phyloP scores from a whole-genome alignment of 2,797 vertebrate genomes.

The Meriones psammophilus region DNA sequence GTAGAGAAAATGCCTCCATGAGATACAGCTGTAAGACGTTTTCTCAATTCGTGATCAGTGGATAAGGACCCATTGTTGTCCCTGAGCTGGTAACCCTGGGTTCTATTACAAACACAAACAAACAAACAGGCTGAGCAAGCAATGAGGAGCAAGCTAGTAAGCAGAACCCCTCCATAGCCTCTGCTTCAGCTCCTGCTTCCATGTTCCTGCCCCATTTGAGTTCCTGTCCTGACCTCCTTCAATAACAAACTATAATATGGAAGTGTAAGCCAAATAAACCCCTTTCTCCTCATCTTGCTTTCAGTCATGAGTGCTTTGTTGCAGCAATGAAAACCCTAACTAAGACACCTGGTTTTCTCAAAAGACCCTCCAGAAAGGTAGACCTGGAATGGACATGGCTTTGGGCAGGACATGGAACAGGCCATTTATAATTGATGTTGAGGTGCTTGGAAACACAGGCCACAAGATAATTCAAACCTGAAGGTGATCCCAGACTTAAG shows the following conservation, averaged over 20 bases:
- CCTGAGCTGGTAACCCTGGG: neutral
- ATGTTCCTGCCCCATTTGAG: neutral
- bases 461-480: neutral
- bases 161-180: neutral
- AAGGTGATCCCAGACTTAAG: constrained; percentile 8
- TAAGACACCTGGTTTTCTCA: neutral
- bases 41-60: neutral
- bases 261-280: neutral
- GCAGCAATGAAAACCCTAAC: neutral
- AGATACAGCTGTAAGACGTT: neutral
- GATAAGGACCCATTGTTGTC: neutral
- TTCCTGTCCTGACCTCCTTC: neutral
- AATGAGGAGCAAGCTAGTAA: neutral
- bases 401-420: neutral
- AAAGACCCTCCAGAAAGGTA: neutral
- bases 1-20: neutral
- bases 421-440: neutral
- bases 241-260: neutral
- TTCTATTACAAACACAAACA: neutral
- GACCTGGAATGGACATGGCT: neutral
- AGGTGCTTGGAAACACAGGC: neutral
- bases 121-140: neutral
- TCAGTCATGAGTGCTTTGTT: neutral
- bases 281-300: neutral
- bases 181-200: neutral